Percentiles rank a stretch among this genome's conserved stretches.
These are phyloP conservation scores for Brachionus plicatilis DNA, from an alignment of 1,140 invertebrate genomes.

Conservation along the genomic window DNA sequence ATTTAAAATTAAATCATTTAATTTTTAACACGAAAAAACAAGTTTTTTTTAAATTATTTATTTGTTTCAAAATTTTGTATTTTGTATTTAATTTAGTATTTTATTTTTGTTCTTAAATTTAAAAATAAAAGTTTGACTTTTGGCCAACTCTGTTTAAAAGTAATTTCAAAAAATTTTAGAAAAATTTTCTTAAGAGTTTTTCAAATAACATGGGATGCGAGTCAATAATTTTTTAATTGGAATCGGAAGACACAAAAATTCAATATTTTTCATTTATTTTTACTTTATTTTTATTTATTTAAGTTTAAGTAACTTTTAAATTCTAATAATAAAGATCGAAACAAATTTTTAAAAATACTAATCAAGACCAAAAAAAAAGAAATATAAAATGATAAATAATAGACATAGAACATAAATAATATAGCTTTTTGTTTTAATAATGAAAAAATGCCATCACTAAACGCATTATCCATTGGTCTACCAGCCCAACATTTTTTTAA, in stretches of 20 bases:
- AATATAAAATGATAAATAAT: slow-evolving; percentile 24
- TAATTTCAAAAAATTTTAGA: no score
- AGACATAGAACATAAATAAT: neutral
- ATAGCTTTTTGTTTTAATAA: neutral
- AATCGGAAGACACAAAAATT: neutral
- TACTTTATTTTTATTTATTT: slow-evolving; percentile 9
- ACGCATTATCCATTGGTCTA: neutral
- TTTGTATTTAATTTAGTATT: no score
- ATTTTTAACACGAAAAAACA: no score
- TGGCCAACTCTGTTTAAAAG: no score
- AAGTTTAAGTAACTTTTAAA: neutral
- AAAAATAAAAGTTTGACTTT: no score
- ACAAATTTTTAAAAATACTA: neutral
- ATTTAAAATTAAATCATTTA: no score
- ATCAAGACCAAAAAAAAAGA: neutral
- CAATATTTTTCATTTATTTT: neutral
- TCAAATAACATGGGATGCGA: no score
- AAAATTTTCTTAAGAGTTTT: no score
- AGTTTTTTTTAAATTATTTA: no score
- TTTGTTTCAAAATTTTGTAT: no score
- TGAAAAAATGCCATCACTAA: neutral
- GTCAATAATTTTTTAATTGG: no score
- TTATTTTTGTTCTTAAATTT: no score
- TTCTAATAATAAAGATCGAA: slow-evolving; percentile 21
- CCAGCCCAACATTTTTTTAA: neutral